Conservation (phyloP, 2,113 vertebrate species). For the Hippolais icterina region DNA sequence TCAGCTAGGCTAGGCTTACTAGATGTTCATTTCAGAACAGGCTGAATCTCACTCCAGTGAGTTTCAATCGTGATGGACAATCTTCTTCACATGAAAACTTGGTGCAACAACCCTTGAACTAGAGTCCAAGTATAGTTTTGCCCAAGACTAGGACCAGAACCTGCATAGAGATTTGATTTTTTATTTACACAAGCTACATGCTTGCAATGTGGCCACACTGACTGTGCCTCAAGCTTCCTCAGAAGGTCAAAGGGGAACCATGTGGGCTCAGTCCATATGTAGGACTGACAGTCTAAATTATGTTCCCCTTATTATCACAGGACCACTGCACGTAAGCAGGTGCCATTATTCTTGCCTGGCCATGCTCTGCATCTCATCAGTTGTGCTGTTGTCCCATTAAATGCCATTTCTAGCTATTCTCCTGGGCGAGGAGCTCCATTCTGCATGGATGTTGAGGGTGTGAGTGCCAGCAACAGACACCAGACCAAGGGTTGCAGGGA, state of each 20-base stretch:
- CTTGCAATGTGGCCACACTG: accelerated
- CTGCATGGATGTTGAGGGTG: accelerated
- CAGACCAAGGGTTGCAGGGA: not conserved
- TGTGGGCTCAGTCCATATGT: not conserved
- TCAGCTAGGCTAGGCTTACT: not conserved
- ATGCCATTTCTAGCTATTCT: not conserved
- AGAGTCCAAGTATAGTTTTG: not conserved
- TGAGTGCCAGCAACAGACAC: not conserved
- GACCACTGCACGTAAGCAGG: not conserved
- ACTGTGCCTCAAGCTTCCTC: not conserved
- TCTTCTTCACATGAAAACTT: not conserved
- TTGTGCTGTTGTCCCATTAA: not conserved
- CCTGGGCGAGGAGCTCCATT: not conserved
- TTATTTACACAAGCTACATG: not conserved
- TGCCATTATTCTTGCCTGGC: not conserved
- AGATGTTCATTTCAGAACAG: not conserved
- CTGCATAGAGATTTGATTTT: not conserved
- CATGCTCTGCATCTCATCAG: not conserved
- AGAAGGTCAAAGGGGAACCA: not conserved
- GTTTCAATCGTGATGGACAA: not conserved
- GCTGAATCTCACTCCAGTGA: not conserved
- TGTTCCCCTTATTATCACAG: no score
- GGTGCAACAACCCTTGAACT: not conserved
- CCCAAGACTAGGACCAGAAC: not conserved
- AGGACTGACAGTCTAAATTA: not conserved